Base-by-base conservation (phyloP, 2,888 invertebrate genomes). In the Melinopterus prodromus region DNA sequence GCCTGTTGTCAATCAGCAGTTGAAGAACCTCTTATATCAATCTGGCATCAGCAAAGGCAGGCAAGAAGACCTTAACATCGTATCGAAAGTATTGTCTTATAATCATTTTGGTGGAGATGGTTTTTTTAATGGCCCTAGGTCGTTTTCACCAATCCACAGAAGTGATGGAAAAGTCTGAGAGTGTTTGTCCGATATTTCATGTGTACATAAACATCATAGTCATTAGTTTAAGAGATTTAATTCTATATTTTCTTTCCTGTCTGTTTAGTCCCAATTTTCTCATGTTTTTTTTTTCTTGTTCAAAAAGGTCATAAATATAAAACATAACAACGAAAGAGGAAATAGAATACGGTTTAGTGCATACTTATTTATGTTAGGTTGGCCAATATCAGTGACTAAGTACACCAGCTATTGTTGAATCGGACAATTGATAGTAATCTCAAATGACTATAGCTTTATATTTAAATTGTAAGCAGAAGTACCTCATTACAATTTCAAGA, bases 11-110 rank as follows among this genome's bases (percentile, higher is more conserved):
- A 85, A 91, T 88, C 87, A 90, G 53, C 94, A 94, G 84, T 90
- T 95, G 75, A 93, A 93, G 85, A 92, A 92, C 83, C 89, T 95
- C 72, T 87, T 95, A 16, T 91, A 91, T 77, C 93, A 94, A 87
- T 93, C 93, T 76, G 94, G 94, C 69, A 90, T 95, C 70, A 92
- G 93, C 71, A 85, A 86, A 37, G 89, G 88, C 37, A 90, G 90
- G 71, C 91, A 92, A 83, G 95, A 95, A 87, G 96, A 96, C 88
- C 90, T 96, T 77, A 95, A 94, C 87, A 94, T 96, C 85, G 95
- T 96, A 69, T 94, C 95, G 74, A 96, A 96, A 90, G 94, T 96
- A 81, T 89, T 96, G 85, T 95, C 96, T 7, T 89, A 96, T 79
- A 95, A 96, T 88, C 95, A 95, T 85, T 82, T 87, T n/a, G 86